Base-by-base conservation (phyloP, 2,113 vertebrate genomes). In the Esox niger region DNA sequence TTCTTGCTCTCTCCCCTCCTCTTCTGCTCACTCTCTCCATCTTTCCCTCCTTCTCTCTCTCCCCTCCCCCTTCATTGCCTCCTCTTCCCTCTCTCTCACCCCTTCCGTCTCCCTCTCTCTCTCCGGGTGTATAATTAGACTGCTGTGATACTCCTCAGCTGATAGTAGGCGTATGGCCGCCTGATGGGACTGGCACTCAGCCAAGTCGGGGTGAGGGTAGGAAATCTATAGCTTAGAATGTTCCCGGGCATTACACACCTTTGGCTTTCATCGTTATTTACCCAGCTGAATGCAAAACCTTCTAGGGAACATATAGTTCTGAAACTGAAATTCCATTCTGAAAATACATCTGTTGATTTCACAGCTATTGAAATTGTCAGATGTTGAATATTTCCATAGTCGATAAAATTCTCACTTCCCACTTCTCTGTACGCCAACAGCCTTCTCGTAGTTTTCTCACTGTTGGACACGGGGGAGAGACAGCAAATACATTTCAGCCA, bases 61-160 rank as follows among this genome's bases (percentile, higher is more conserved):
- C 70, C 25, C 62, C 68, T 68, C 72, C 76, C 69, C 64, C 57
- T 32, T 8, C 68, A 75, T 78, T 76, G 71, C 77, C 74, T 74
- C 70, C 80, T 71, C 77, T 57, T 66, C 25, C 62, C 68, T 73
- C 67, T 76, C 77, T 68, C 65, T 62, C 49, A 13, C 66, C 81
- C 78, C 79, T 71, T 79, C 75, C 75, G 77, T 70, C 64, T 55
- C 66, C 47, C 59, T 55, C 31, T 23, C 43, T 69, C 62, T 65
- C 73, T 76, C 77, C 75, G 69, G 69, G 63, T 85, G 76, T 87
- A 84, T 86, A 87, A 87, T 89, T 89, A 87, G 86, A 83, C 78
- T 80, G 85, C 82, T 84, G 85, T 88, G 86, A 82, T 81, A 83
- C 81, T 87, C 84, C 84, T 88, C 82, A 84, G 82, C 82, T 86